Conservation (phyloP, 2,113 vertebrate species). For the Ictalurus punctatus region DNA sequence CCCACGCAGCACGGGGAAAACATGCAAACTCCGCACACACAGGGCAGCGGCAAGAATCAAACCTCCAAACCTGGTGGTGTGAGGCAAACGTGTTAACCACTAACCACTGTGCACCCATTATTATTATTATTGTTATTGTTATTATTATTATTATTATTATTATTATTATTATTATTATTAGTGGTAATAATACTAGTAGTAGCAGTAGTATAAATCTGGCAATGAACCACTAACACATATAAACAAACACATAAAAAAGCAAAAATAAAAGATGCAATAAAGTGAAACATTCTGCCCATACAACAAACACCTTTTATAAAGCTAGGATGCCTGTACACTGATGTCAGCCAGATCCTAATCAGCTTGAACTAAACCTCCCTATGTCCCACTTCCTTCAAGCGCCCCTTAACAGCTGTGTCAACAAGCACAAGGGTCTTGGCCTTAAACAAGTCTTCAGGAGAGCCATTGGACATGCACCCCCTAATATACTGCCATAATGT, state of each 20-base stretch:
- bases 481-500: constrained; percentile 57
- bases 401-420: constrained; percentile 73
- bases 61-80: too few relatives aligned
- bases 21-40: too few relatives aligned
- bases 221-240: background rate
- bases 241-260: background rate
- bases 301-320: constrained; percentile 32
- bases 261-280: background rate
- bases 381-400: constrained; percentile 47
- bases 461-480: constrained; percentile 63
- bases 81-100: too few relatives aligned
- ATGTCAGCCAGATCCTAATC: constrained; percentile 51
- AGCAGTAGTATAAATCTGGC: background rate
- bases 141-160: background rate
- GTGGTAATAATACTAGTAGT: background rate
- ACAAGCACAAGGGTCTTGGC: constrained; percentile 65
- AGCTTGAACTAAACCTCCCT: constrained; percentile 59
- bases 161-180: background rate
- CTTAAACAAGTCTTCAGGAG: constrained; percentile 69
- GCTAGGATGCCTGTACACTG: constrained; percentile 31
- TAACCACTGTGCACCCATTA: too few relatives aligned
- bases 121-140: background rate
- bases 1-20: too few relatives aligned
- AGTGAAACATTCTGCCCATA: background rate
- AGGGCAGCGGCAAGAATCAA: too few relatives aligned